These are phyloP conservation scores for Zosterops hypoxanthus DNA, from an alignment of 2,113 vertebrate genomes.

Conservation along the genomic window DNA sequence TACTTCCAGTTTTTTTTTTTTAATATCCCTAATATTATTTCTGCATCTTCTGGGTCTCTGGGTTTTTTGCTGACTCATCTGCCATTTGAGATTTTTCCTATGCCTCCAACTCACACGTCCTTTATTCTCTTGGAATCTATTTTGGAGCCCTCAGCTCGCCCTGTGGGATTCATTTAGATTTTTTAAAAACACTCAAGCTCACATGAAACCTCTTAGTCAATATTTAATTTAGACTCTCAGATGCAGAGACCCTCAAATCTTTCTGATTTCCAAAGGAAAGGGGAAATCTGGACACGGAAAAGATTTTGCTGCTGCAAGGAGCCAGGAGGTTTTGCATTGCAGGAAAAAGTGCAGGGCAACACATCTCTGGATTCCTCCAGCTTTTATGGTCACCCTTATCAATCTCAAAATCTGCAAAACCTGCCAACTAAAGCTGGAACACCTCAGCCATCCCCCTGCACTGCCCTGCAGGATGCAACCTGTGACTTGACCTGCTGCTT, in stretches of 20 bases:
- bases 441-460: background rate
- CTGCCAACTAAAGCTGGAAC: background rate
- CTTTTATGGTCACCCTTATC: background rate
- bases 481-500: background rate
- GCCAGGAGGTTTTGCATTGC: background rate
- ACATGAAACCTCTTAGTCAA: slow-evolving; percentile 4
- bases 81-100: background rate
- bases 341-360: background rate
- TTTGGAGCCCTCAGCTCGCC: background rate
- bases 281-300: background rate
- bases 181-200: slow-evolving; percentile 1
- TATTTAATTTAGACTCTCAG: background rate
- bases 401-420: background rate
- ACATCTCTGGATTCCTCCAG: background rate
- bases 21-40: background rate
- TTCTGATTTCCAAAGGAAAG: background rate
- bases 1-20: background rate
- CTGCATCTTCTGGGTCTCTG: background rate
- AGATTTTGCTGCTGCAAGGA: background rate
- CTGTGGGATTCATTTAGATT: background rate
- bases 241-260: background rate
- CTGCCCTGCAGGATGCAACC: background rate
- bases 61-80: background rate
- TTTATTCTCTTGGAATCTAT: background rate
- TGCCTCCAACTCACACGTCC: background rate